These are phyloP conservation scores for Eidolon helvum DNA, from an alignment of 2,113 vertebrate genomes.

Conservation along the genomic window DNA sequence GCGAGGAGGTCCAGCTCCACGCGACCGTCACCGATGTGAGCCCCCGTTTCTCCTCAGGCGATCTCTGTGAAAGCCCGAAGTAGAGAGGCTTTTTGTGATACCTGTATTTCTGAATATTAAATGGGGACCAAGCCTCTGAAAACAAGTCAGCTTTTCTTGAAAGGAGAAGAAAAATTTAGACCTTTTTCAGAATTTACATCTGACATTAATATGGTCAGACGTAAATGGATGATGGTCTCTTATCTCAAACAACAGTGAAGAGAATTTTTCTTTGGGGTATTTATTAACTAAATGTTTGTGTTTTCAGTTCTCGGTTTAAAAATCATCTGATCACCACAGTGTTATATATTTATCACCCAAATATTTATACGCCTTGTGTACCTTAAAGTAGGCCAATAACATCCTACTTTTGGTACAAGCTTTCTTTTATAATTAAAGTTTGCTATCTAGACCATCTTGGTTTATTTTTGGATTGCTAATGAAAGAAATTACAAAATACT, in stretches of 20 bases:
- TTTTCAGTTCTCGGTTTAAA: background rate
- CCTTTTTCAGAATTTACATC: background rate
- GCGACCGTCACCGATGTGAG: no score
- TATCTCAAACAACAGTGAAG: background rate
- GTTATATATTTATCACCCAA: background rate
- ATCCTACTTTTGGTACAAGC: background rate
- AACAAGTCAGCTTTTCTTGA: background rate
- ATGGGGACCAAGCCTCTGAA: background rate
- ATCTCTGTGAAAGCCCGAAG: fast-evolving
- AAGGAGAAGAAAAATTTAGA: background rate
- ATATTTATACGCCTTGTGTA: no score
- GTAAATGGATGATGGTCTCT: background rate
- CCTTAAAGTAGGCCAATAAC: background rate
- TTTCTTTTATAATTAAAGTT: background rate
- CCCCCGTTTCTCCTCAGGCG: background rate
- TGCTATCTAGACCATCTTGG: background rate
- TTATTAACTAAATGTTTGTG: background rate
- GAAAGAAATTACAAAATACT: fast-evolving
- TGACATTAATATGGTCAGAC: background rate
- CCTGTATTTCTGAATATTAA: background rate
- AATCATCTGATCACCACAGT: background rate
- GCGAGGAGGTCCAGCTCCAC: background rate
- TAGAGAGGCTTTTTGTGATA: background rate
- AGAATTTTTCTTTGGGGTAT: background rate
- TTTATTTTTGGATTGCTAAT: background rate